Base-by-base conservation (phyloP, 2,888 invertebrate species). In the Nymphalis polychloros region DNA sequence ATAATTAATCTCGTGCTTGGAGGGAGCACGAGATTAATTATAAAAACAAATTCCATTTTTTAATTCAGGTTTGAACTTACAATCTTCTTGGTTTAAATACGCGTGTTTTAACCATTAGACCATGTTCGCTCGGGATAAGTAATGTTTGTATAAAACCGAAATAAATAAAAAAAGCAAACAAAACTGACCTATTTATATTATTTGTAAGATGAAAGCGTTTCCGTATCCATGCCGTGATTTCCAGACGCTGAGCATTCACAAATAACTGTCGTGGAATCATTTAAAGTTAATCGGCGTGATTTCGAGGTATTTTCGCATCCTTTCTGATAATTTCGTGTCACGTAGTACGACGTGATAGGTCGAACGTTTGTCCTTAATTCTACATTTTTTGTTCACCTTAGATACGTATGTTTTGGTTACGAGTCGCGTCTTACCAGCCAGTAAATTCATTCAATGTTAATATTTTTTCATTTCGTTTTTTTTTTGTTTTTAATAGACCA, bases 311-410 rank as follows among this genome's bases (percentile, higher is more conserved):
- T 31, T 55, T 55, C 31, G 31, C 10, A 13, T 17, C 27, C 31
- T 31, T 31, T 16, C 53, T 8, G 53, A 55, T 55, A 23, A 17
- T 55, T 55, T 55, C 53, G 8, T 31, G 31, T 55, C 53, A 55
- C 53, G 53, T 55, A 55, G 31, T 8, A 3, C 23, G 16, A 55
- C 53, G 53, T 55, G 53, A 31, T 55, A 23, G 17, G 31, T 31
- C 8, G 27, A 17, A 31, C n/a, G 27, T 55, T 55, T 55, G 27
- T 55, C 31, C 53, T 17, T 55, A 55, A 55, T 31, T 17, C 27
- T 31, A 53, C 53, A 17, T 17, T 53, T 48, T 55, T 55, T 53
- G 53, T 55, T 31, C 53, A 55, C n/a, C 16, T 55, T 50, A 50
- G 31, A 31, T n/a, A 16, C 31, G n/a, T 17, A 55, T 55, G 27